Percentiles rank a stretch among this genome's conserved stretches.
These are phyloP conservation scores for Bombycilla garrulus DNA, from an alignment of 2,113 vertebrate species.

Conservation along the genomic window DNA sequence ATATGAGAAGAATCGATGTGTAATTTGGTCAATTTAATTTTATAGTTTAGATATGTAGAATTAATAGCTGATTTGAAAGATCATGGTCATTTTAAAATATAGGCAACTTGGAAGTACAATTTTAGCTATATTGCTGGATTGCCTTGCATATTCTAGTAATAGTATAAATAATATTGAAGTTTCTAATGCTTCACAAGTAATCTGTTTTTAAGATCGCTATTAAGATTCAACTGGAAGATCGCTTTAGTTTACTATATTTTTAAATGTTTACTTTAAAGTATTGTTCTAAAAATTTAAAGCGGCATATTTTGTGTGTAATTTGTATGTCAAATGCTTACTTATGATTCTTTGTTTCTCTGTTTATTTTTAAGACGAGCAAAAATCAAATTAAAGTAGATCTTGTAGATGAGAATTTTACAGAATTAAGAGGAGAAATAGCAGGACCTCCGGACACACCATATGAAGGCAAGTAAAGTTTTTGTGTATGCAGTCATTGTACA, in stretches of 20 bases:
- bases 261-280: background rate
- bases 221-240: background rate
- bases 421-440: constrained; percentile 98
- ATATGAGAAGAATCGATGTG: background rate
- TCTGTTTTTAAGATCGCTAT: background rate
- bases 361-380: constrained; percentile 94
- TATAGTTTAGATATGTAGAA: background rate
- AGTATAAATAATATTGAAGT: background rate
- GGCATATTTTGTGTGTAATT: background rate
- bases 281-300: background rate
- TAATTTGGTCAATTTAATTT: background rate
- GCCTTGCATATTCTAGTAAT: background rate
- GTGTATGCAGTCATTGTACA: constrained; percentile 51
- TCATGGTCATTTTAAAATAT: background rate
- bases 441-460: constrained; percentile 98
- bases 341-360: constrained; percentile 71
- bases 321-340: constrained; percentile 41
- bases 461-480: constrained; percentile 87
- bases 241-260: background rate
- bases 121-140: background rate
- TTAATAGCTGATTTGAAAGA: background rate
- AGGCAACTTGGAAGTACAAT: background rate
- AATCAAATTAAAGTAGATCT: constrained; percentile 99
- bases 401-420: constrained; percentile 99
- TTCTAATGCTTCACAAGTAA: background rate